Conservation (phyloP, 2,113 vertebrate genomes). For the Perca fluviatilis region DNA sequence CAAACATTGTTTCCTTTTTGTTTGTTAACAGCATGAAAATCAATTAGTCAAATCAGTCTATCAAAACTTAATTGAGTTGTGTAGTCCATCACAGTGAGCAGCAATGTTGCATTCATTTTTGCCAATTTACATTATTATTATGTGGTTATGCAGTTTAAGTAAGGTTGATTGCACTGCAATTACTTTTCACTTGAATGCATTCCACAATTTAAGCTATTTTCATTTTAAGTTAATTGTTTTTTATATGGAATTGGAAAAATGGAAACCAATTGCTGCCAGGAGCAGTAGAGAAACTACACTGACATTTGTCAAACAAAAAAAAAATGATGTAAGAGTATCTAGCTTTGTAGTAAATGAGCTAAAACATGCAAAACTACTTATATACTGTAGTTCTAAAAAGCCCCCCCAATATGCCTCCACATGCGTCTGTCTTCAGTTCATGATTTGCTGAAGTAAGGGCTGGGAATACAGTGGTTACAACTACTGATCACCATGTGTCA, state of each 20-base stretch:
- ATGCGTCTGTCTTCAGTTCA: neutral
- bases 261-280: neutral
- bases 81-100: too few species aligned
- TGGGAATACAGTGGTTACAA: neutral
- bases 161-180: neutral
- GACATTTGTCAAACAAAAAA: neutral
- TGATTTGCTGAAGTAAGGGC: neutral
- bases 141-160: neutral
- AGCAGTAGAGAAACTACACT: too few species aligned
- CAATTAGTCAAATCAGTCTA: too few species aligned
- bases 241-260: neutral
- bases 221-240: neutral
- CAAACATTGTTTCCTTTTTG: too few species aligned
- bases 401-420: neutral
- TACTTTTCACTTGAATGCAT: too few species aligned
- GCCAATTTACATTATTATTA: neutral
- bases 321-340: neutral
- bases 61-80: too few species aligned
- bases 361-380: neutral
- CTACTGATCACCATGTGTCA: neutral
- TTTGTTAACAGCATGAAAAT: too few species aligned
- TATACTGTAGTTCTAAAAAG: neutral
- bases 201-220: too few species aligned
- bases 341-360: neutral
- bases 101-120: neutral